These are phyloP conservation scores for Drosophila neocordata DNA, from an alignment of 1,140 invertebrate species.

Conservation along the genomic window DNA sequence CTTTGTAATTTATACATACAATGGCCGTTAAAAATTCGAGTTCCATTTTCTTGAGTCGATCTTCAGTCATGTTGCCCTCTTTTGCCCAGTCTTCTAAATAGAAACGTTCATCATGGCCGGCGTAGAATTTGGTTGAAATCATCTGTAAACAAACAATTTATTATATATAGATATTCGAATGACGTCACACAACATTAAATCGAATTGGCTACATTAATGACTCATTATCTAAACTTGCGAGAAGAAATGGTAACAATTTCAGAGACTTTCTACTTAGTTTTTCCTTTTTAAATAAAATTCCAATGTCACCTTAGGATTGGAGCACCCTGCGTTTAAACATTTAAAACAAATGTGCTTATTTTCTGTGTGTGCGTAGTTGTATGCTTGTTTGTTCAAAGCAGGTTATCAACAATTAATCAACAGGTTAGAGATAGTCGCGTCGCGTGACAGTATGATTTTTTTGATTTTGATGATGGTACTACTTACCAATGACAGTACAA, in stretches of 20 bases:
- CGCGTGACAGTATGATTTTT: background rate
- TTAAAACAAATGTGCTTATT: too few species aligned
- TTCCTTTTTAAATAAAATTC: background rate
- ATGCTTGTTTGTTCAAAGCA: conserved; percentile 17
- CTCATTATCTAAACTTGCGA: conserved; percentile 2
- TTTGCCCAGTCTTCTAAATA: conserved; percentile 95
- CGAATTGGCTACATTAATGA: background rate
- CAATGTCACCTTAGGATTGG: background rate
- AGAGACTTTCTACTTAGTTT: background rate
- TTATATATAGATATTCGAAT: conserved; percentile 14
- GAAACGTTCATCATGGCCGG: conserved; percentile 95
- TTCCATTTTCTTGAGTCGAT: conserved; percentile 92
- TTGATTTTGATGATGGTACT: conserved; percentile 1
- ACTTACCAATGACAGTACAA: conserved; percentile 94
- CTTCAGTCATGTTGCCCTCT: conserved; percentile 88
- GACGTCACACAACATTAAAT: conserved; percentile 36
- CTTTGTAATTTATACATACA: conserved; percentile 85
- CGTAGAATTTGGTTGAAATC: conserved; percentile 97
- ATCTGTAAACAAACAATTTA: conserved; percentile 86
- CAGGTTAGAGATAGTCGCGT: conserved; percentile 42
- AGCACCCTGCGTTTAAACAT: too few species aligned
- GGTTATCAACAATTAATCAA: conserved; percentile 69
- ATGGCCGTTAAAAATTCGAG: conserved; percentile 94
- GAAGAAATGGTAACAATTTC: background rate
- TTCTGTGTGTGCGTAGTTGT: background rate